Evolutionary conservation across 64 coral and sea anemone genomes (phyloP).

Genomic region (Pocillopora damicornis): DNA sequence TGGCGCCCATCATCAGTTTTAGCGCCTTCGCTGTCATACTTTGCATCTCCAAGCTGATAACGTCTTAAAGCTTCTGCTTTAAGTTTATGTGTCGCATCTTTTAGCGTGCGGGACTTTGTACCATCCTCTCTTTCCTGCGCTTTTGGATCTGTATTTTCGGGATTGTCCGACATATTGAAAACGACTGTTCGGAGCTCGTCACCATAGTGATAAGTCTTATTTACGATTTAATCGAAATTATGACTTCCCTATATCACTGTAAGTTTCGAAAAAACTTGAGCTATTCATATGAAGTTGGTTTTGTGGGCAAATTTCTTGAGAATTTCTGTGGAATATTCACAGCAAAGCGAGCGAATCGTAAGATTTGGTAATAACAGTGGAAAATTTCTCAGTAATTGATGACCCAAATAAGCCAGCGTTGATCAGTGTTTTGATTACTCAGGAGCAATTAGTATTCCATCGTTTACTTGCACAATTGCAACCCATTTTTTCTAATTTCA

Average conservation of each 20-base stretch:
- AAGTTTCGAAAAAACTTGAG: not conserved
- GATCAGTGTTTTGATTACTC: no score
- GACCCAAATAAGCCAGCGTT: no score
- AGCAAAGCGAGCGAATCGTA: no score
- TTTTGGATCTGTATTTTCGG: slow-evolving; percentile 46
- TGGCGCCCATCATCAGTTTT: not conserved
- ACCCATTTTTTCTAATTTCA: no score
- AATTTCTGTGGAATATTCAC: no score
- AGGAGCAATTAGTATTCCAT: no score
- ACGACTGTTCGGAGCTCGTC: slow-evolving; percentile 53
- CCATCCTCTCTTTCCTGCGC: slow-evolving; percentile 31
- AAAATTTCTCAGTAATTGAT: no score
- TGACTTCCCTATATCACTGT: slow-evolving; percentile 27
- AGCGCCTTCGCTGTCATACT: slow-evolving; percentile 61
- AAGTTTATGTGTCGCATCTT: slow-evolving; percentile 68
- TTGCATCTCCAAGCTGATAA: slow-evolving; percentile 62
- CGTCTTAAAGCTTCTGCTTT: slow-evolving; percentile 84
- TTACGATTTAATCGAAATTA: not conserved
- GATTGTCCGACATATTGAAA: slow-evolving; percentile 92
- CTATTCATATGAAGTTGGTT: not conserved
- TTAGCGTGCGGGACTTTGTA: slow-evolving; percentile 44
- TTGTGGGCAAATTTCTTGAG: no score
- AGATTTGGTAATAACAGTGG: no score
- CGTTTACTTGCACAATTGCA: no score
- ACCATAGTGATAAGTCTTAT: slow-evolving; percentile 54